Evolutionary conservation across 1,140 invertebrate genomes (phyloP), one percentile per base, ranked within the genome.

Genomic region (Neuroterus valhalla): DNA sequence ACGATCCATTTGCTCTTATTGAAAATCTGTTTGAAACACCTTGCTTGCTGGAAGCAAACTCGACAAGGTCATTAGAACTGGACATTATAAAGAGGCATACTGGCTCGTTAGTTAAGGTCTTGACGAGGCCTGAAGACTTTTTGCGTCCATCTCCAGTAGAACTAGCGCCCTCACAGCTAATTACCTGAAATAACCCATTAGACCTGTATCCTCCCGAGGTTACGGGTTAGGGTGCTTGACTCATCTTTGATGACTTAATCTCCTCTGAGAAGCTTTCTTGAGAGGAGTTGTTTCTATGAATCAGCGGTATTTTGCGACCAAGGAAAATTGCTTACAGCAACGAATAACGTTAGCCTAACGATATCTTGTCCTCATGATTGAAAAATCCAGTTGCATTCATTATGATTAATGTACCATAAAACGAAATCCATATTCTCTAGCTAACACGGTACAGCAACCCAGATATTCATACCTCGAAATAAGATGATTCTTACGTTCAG

Each of bases 101-200:
- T 67, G 68, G 67, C 67, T 48, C 45, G 6, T 48, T 50, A 31
- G 52, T 38, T 21, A 52, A 55, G 23, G 46, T 70, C 69, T 62
- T 55, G 69, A 70, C 69, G 26, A 44, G 52, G 50, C 69, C 46
- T 26, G n/a, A 50, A 70, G 68, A 55, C 68, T 82, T 82, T 83
- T 82, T 80, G 75, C 78, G 44, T 62, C 42, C 55, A 45, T 66
- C 73, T 15, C 42, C 17, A n/a, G 52, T 72, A 80, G 77, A 81
- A 81, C 76, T 72, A 76, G 66, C 70, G 71, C 77, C 72, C 81
- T 76, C 77, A 71, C 77, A 62, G 77, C 84, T 89, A 87, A 89
- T 89, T 87, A 87, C 83, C 86, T 82, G 81, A 84, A 85, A 85
- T 87, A 88, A 89, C 84, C 87, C 87, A 89, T 88, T 88, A 86